Evolutionary conservation across 2,113 vertebrate genomes (phyloP).

Genomic region (Chauna torquata): DNA sequence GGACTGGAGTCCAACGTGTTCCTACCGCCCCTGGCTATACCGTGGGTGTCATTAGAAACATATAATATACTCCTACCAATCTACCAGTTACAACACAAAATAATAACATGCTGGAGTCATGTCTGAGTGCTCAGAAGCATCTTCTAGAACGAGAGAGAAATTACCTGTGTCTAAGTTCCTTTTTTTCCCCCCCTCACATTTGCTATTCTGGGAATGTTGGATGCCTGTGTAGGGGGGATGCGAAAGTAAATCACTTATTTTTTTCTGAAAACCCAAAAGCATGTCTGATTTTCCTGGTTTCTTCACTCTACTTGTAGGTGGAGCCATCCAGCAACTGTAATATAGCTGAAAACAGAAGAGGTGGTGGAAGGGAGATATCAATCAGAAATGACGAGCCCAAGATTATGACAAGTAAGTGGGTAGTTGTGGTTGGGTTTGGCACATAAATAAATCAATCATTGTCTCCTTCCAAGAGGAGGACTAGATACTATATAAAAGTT

Average conservation of each 20-base stretch:
- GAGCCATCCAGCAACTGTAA: not conserved
- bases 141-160: not conserved
- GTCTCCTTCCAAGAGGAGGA: slow-evolving; percentile 39
- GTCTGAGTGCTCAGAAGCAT: not conserved
- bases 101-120: not conserved
- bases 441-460: slow-evolving; percentile 61
- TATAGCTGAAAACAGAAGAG: not conserved
- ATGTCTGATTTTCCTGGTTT: fast-evolving
- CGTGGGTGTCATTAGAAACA: not conserved
- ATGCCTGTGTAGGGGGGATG: fast-evolving
- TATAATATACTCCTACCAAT: not conserved
- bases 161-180: not conserved
- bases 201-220: not conserved
- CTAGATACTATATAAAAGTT: slow-evolving; percentile 47
- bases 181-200: fast-evolving
- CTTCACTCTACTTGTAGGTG: not conserved
- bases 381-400: not conserved
- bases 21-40: not conserved
- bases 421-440: slow-evolving; percentile 43
- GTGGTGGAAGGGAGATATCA: slow-evolving; percentile 38
- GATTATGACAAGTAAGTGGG: slow-evolving; percentile 18
- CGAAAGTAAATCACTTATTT: not conserved
- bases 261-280: not conserved
- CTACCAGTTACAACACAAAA: not conserved
- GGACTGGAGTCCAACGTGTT: not conserved